Percentiles rank a stretch among this genome's conserved stretches.
Conservation (phyloP, 2,113 vertebrate species). For the Ranitomeya imitator region DNA sequence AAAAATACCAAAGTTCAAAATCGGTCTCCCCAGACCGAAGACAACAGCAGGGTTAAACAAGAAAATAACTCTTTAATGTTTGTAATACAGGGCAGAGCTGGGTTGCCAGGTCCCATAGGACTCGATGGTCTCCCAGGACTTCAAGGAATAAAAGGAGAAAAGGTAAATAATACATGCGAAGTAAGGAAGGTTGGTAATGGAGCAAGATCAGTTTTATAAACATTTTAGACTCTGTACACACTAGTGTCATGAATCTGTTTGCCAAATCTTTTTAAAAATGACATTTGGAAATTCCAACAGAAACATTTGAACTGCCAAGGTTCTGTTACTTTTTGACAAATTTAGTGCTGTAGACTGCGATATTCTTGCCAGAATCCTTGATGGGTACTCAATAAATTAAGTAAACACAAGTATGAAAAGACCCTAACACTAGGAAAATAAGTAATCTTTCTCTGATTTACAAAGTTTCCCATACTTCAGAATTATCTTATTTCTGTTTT, state of each 20-base stretch:
- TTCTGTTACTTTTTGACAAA: neutral
- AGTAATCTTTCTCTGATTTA: neutral
- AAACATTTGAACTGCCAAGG: neutral
- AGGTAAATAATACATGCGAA: constrained; percentile 66
- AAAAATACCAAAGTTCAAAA: no score
- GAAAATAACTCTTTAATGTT: neutral
- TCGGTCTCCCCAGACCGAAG: no score
- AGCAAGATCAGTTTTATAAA: no score
- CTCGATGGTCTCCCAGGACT: constrained; percentile 76
- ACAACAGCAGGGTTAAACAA: no score
- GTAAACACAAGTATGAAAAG: neutral
- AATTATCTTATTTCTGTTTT: neutral
- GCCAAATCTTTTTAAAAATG: no score
- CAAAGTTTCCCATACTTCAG: neutral
- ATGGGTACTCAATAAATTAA: no score
- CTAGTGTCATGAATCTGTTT: no score
- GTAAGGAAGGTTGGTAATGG: neutral
- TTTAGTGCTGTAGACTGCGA: neutral
- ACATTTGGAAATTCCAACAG: neutral
- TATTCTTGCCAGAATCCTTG: no score
- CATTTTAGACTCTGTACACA: no score
- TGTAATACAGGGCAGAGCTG: constrained; percentile 74
- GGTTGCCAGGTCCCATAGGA: constrained; percentile 80
- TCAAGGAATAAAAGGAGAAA: constrained; percentile 77
- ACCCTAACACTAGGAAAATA: neutral